These are phyloP conservation scores for Ovibos moschatus DNA, from an alignment of 2,113 vertebrate species.

Conservation along the genomic window DNA sequence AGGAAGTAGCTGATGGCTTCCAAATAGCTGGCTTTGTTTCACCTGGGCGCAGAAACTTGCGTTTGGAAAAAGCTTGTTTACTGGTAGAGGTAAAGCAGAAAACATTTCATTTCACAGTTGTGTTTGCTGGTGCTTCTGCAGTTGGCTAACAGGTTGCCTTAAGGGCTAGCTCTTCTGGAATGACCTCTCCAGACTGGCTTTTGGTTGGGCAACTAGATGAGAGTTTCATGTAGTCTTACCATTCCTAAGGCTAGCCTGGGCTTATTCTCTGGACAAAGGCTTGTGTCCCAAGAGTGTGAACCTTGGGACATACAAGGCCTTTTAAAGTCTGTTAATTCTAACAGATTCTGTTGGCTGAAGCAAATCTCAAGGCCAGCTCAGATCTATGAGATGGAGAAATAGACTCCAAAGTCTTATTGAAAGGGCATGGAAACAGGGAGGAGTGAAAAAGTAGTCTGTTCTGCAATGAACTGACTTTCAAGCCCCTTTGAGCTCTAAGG, in stretches of 20 bases:
- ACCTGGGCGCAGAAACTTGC: fast-evolving
- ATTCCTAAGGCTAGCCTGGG: background rate
- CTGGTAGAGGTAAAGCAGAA: background rate
- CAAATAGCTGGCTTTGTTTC: background rate
- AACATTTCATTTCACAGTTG: background rate
- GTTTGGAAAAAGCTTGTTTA: background rate
- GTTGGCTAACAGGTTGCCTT: background rate
- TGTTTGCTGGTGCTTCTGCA: background rate
- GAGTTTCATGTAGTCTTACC: background rate
- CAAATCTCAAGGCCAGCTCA: background rate
- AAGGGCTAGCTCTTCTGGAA: background rate
- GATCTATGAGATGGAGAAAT: background rate
- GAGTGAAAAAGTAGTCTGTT: background rate
- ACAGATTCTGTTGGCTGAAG: background rate
- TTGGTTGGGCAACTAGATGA: background rate
- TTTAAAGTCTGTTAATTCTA: background rate
- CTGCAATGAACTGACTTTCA: background rate
- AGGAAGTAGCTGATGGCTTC: background rate
- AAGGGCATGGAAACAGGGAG: background rate
- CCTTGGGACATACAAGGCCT: background rate
- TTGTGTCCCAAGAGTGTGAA: background rate
- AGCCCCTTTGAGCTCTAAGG: background rate
- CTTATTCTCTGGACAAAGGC: background rate
- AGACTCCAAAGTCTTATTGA: background rate
- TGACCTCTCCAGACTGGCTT: background rate